Base-by-base conservation (phyloP, 2,888 invertebrate genomes). In the Platycnemis pennipes region DNA sequence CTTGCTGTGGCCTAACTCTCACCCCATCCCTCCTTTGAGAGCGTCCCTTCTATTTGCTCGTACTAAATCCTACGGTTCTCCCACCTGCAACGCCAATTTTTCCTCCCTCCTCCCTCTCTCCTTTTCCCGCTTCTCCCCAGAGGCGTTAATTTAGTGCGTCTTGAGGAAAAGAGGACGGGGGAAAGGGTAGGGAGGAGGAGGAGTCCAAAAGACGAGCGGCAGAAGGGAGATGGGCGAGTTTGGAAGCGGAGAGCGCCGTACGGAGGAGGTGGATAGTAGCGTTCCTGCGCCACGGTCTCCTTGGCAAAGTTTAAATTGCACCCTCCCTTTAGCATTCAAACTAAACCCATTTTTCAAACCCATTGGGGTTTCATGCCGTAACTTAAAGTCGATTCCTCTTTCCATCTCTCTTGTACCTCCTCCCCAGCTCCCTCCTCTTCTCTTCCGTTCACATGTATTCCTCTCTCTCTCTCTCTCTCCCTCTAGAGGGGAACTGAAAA, bases 261-360 rank as follows among this genome's bases (percentile, higher is more conserved):
- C 31, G n/a, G 49, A 88, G n/a, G 26, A 31, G n/a, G 88, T 26
- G 44, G 22, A 44, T 16, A 44, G 44, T 42, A 88, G 77, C 22
- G 77, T 31, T 22, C 13, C n/a, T 91, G 45, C 63, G 89, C 46
- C 45, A 63, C 56, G 91, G 69, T 91, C 91, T 91, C 91, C 91
- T 87, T 63, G 63, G 91, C 91, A 91, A 91, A 91, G 91, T 91
- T 91, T 91, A 91, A 91, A 91, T 91, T 91, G 91, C 63, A 44
- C 63, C 63, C 91, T 77, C 45, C 91, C 63, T 69, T 91, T 91
- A 91, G 91, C 91, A 63, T 91, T 91, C 91, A 91, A 91, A 91
- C 91, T 91, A 91, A 91, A 91, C 91, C 63, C 91, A 91, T 91
- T 63, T 91, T 91, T 91, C 91, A 91, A 91, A 91, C 91, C 91